These are phyloP conservation scores for Lepilemur septentrionalis DNA, from an alignment of 2,797 vertebrate genomes.

Conservation along the genomic window DNA sequence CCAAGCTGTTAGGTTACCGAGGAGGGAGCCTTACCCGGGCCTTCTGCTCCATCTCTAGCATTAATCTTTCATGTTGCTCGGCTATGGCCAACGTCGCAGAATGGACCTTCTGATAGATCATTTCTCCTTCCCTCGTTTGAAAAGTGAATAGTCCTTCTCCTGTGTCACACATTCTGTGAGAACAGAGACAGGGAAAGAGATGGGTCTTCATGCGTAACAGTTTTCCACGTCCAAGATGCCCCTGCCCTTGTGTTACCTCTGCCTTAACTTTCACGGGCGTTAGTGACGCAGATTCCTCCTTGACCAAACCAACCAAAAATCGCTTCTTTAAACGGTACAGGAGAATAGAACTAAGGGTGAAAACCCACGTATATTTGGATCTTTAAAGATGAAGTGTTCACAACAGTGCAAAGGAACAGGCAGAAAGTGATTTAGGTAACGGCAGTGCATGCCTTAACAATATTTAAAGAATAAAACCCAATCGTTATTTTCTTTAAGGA, in stretches of 20 bases:
- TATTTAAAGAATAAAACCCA: not conserved
- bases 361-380: not conserved
- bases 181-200: conserved; percentile 67
- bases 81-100: conserved; percentile 98
- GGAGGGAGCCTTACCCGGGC: conserved; percentile 90
- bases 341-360: not conserved
- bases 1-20: not conserved
- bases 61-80: conserved; percentile 97
- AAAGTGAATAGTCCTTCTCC: conserved; percentile 99
- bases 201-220: not conserved
- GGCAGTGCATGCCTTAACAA: not conserved
- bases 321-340: not conserved
- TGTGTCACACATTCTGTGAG: conserved; percentile 98
- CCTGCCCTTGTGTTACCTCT: not conserved
- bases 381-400: not conserved
- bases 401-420: not conserved
- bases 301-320: not conserved
- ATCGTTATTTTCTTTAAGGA: not conserved
- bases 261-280: not conserved
- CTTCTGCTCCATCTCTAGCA: conserved; percentile 98
- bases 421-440: not conserved
- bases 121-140: conserved; percentile 98
- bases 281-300: not conserved
- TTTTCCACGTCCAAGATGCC: not conserved
- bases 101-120: conserved; percentile 99